Percentiles rank a stretch among this genome's conserved stretches.
Evolutionary conservation across 2,113 vertebrate species (phyloP).

Genomic region (Ardeotis arabs): DNA sequence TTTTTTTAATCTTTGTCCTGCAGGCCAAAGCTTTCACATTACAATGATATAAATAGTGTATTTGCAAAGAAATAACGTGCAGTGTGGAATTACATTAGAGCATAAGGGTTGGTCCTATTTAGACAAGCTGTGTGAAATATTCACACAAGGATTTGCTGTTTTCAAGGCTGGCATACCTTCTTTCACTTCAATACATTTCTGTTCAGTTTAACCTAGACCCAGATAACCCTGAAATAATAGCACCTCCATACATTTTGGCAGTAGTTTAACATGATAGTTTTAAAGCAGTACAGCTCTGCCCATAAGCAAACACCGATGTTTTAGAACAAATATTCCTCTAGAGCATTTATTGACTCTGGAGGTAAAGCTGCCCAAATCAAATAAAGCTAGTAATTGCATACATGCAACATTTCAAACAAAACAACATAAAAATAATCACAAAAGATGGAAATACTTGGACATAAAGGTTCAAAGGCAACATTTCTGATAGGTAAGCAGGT

Average conservation of each 20-base stretch:
- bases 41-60: neutral
- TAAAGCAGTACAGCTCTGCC: neutral
- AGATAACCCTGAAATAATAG: neutral
- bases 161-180: neutral
- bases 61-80: neutral
- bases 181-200: neutral
- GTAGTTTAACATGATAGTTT: neutral
- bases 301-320: neutral
- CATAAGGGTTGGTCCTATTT: neutral
- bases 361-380: conserved; percentile 10
- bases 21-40: neutral
- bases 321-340: neutral
- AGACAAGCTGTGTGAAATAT: neutral
- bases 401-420: neutral
- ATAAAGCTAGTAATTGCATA: neutral
- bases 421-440: neutral
- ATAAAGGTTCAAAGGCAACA: neutral
- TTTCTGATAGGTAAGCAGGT: neutral
- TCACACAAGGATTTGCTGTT: neutral
- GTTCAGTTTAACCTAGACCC: neutral
- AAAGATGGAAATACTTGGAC: neutral
- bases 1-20: neutral
- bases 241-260: neutral
- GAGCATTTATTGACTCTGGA: neutral
- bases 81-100: neutral